Percentiles rank a stretch among this genome's conserved stretches.
These are phyloP conservation scores for Contarinia nasturtii DNA, from an alignment of 1,140 invertebrate species.

Conservation along the genomic window DNA sequence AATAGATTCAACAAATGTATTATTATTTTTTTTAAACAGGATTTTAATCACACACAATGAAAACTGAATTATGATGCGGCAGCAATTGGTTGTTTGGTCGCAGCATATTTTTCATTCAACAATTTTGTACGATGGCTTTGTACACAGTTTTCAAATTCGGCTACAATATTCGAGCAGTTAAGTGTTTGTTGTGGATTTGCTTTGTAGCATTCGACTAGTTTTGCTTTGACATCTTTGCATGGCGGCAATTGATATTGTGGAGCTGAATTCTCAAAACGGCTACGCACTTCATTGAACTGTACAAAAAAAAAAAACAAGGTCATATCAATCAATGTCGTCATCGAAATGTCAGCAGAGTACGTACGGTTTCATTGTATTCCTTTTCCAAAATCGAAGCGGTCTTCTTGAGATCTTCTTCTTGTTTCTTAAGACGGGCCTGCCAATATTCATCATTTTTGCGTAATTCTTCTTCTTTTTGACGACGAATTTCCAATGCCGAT, in stretches of 20 bases:
- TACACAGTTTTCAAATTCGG: constrained; percentile 30
- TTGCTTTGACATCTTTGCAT: constrained; percentile 25
- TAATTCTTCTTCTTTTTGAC: constrained; percentile 21
- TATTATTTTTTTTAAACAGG: too few species aligned
- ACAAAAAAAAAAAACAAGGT: not conserved
- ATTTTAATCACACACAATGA: too few species aligned
- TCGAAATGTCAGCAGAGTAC: not conserved
- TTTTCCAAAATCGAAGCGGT: constrained; percentile 26
- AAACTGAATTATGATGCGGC: not conserved
- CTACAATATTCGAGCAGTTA: constrained; percentile 27
- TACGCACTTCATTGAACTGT: constrained; percentile 15
- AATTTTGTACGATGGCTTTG: constrained; percentile 22
- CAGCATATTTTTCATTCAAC: not conserved
- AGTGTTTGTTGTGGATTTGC: constrained; percentile 29
- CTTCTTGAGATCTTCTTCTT: constrained; percentile 26
- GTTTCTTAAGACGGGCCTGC: constrained; percentile 24
- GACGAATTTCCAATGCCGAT: constrained; percentile 19
- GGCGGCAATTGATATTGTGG: constrained; percentile 21
- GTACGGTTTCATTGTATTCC: constrained; percentile 27
- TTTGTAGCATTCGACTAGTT: constrained; percentile 30
- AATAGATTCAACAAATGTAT: too few species aligned
- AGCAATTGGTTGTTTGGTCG: not conserved
- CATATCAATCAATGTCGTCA: not conserved
- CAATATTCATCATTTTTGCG: constrained; percentile 26
- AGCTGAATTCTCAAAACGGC: constrained; percentile 18